phyloP scores from a whole-genome alignment of 35 echinoderm and acorn worm genomes.

The Eucidaris tribuloides region DNA sequence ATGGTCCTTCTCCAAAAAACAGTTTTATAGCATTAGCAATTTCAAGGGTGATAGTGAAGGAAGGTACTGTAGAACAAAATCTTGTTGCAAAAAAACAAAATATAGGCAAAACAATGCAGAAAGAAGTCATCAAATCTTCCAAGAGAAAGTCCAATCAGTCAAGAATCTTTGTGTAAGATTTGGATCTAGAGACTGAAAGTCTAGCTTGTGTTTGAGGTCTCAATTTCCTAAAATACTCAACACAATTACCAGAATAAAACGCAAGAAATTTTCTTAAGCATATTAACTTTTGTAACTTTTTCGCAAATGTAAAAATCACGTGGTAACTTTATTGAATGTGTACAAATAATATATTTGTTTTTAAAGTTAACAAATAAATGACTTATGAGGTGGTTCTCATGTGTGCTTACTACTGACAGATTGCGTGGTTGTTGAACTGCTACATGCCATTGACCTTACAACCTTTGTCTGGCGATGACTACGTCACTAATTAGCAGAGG shows the following conservation, averaged over 20 bases:
- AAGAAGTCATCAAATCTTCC: too few species aligned
- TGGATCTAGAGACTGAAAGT: too few species aligned
- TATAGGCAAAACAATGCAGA: background rate
- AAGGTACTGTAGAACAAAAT: background rate
- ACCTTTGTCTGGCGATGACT: conserved; percentile 95
- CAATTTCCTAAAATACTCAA: too few species aligned
- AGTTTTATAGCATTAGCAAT: background rate
- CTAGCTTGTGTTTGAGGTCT: too few species aligned
- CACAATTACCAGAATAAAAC: background rate
- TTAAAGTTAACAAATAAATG: too few species aligned
- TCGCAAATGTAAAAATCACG: background rate
- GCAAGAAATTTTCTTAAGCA: too few species aligned
- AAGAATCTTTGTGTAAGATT: too few species aligned
- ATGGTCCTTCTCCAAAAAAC: too few species aligned
- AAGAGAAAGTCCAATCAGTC: too few species aligned
- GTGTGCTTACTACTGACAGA: conserved; percentile 19
- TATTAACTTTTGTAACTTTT: background rate
- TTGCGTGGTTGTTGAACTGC: conserved; percentile 92
- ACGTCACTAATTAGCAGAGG: conserved; percentile 91
- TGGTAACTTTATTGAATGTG: background rate
- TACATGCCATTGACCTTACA: conserved; percentile 94
- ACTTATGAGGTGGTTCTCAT: too few species aligned
- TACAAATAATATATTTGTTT: too few species aligned
- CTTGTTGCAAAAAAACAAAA: too few species aligned
- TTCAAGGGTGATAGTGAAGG: background rate